These are phyloP conservation scores for Marmota flaviventris DNA, from an alignment of 2,113 vertebrate species.

Conservation along the genomic window DNA sequence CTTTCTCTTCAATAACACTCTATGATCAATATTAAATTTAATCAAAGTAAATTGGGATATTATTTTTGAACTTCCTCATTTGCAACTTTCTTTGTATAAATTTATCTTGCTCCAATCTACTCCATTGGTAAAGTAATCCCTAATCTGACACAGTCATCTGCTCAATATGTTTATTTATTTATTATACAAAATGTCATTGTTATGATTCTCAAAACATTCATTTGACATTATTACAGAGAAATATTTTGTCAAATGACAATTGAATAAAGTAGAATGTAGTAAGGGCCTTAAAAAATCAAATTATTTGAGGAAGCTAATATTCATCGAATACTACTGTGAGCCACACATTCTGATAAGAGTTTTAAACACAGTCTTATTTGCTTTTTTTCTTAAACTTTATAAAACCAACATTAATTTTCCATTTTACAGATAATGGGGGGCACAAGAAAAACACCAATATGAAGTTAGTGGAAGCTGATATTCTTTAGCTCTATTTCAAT, in stretches of 20 bases:
- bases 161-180: neutral
- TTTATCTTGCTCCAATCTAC: neutral
- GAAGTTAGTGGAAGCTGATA: neutral
- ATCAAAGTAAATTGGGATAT: neutral
- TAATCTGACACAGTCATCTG: neutral
- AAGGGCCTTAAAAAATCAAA: neutral
- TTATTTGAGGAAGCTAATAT: neutral
- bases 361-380: neutral
- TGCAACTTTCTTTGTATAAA: neutral
- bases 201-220: neutral
- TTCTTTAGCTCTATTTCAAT: neutral
- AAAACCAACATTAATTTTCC: neutral
- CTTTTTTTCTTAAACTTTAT: neutral
- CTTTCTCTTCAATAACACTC: neutral
- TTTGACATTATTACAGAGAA: neutral
- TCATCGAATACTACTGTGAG: neutral
- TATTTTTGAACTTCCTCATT: neutral
- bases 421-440: neutral
- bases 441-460: neutral
- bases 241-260: neutral
- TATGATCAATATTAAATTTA: neutral
- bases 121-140: neutral
- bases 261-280: neutral
- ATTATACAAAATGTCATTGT: neutral
- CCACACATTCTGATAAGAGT: neutral